A percentile compares a stretch with the other conserved stretches of the same genome.
Conservation (phyloP, 2,888 invertebrate species). For the Globia sparganii region DNA sequence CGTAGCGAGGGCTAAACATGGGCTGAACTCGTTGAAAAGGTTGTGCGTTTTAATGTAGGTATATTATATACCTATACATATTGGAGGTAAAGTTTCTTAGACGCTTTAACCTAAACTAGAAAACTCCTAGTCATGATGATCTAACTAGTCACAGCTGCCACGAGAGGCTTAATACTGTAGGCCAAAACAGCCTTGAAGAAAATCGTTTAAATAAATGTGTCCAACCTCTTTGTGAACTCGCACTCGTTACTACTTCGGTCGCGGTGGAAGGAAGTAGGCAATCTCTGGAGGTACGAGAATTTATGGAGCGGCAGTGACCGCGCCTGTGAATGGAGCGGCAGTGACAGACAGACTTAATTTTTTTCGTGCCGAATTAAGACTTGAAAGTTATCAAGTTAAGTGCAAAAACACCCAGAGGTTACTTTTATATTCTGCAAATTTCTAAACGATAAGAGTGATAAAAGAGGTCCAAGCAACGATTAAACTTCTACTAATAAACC, state of each 20-base stretch:
- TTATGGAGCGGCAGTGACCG: constrained; percentile 34
- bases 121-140: neutral
- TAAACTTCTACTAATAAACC: constrained; percentile 6
- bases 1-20: constrained; percentile 16
- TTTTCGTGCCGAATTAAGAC: neutral
- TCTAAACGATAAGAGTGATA: neutral
- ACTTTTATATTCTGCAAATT: neutral
- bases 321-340: constrained; percentile 8
- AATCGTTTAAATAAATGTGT: constrained; percentile 29
- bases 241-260: constrained; percentile 11
- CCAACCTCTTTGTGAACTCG: constrained; percentile 1
- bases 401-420: neutral
- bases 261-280: constrained; percentile 13
- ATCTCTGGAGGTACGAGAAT: constrained; percentile 20
- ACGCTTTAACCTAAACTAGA: neutral
- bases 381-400: neutral
- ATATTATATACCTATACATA: too few species aligned
- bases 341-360: too few species aligned
- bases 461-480: neutral
- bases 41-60: constrained; percentile 4
- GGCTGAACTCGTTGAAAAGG: constrained; percentile 15
- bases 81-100: neutral
- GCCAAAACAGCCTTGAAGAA: neutral
- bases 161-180: neutral
- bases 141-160: neutral